Base-by-base conservation (phyloP, 2,797 vertebrate genomes). In the Bovichtus diacanthus region DNA sequence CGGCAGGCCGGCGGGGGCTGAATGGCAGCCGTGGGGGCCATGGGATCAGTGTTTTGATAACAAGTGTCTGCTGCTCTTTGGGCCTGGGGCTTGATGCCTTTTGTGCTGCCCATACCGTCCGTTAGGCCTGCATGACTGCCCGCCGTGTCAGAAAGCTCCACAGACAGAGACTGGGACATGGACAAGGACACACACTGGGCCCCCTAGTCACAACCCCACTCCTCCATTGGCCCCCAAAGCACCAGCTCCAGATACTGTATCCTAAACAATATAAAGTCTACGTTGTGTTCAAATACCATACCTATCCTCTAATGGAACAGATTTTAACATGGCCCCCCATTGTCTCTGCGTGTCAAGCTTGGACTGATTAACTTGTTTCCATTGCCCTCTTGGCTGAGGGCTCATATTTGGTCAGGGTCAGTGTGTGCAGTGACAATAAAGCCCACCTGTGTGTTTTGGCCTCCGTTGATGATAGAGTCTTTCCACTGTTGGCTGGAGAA, bases 11-110 rank as follows among this genome's bases (percentile, higher is more conserved):
- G 88, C 82, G 55, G 91, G 84, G 85, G 88, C 87, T 92, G 92
- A 92, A 93, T 93, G 91, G 92, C 86, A 63, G 82, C 77, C 74
- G 50, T 61, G 87, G 90, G 88, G 91, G 92, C 87, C 83, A 82
- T 83, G 91, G 93, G 93, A 95, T 95, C 93, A 95, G 90, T 90
- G 92, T 94, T 95, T 94, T 94, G 93, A 95, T 95, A 95, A 94
- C 93, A 95, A 94, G 90, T 94, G 94, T 96, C 95, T 92, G 92
- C 89, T 89, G 90, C 84, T 94, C 91, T 94, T 92, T 91, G 90
- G 88, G 90, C 82, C 75, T 62, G 46, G 87, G 84, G 87, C 88
- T 92, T 93, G 91, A 94, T 90, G 89, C 79, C 93, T 90, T 94
- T 95, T 95, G 93, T 94, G 90, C 62, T 80, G 78, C 83, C 80